phyloP scores from a whole-genome alignment of 2,797 vertebrate genomes.

The Serranus cabrilla region DNA sequence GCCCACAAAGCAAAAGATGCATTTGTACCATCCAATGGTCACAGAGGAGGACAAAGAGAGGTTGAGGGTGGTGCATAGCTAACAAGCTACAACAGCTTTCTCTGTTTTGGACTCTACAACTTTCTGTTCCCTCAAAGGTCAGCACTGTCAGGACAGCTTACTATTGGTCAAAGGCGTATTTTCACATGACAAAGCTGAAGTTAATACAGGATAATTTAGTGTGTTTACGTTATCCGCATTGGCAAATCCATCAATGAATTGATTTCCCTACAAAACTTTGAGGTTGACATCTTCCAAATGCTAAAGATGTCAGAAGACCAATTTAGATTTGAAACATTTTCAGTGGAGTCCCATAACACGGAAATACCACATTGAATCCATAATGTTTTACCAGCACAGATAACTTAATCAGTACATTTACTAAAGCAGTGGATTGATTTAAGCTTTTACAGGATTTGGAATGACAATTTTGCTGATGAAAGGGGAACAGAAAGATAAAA shows the following conservation, averaged over 20 bases:
- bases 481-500: not conserved
- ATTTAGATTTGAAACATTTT: too few species aligned
- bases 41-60: not conserved
- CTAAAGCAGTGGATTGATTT: not conserved
- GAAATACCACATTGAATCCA: too few species aligned
- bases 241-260: not conserved
- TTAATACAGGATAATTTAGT: not conserved
- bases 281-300: not conserved
- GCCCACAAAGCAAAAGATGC: not conserved
- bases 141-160: not conserved
- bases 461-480: not conserved
- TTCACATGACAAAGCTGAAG: not conserved
- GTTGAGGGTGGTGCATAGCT: not conserved
- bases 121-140: not conserved
- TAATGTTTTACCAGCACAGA: not conserved
- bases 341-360: too few species aligned
- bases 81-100: not conserved
- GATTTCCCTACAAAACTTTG: not conserved
- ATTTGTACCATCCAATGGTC: not conserved
- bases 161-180: not conserved
- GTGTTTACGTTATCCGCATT: not conserved
- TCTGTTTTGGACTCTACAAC: not conserved
- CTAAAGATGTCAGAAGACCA: not conserved
- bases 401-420: not conserved
- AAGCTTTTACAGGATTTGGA: not conserved